Conservation (phyloP, 2,797 vertebrate species). For the Danionella dracula region DNA sequence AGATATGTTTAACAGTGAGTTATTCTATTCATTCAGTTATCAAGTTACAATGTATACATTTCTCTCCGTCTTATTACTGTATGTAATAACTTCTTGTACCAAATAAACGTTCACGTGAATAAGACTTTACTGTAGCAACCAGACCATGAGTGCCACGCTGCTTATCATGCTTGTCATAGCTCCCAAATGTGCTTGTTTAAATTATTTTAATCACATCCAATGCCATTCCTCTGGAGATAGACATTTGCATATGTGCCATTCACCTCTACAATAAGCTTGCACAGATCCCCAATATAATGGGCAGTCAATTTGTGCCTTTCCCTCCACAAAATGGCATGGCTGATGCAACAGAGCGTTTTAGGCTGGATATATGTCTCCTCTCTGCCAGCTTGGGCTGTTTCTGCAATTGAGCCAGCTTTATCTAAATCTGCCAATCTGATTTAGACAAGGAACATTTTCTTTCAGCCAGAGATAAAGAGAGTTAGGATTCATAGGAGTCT, state of each 20-base stretch:
- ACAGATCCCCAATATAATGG: slow-evolving; percentile 30
- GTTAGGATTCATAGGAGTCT: slow-evolving; percentile 1
- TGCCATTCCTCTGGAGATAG: slow-evolving; percentile 24
- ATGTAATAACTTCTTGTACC: slow-evolving; percentile 1
- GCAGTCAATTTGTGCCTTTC: slow-evolving; percentile 27
- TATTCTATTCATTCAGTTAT: too few relatives aligned
- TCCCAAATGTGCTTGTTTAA: slow-evolving; percentile 28
- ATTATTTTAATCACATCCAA: slow-evolving; percentile 39
- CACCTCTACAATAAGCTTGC: slow-evolving; percentile 19
- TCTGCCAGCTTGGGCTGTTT: neutral
- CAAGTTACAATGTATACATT: slow-evolving; percentile 21
- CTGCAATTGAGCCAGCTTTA: slow-evolving; percentile 11
- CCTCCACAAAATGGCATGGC: slow-evolving; percentile 3
- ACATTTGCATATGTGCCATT: slow-evolving; percentile 29
- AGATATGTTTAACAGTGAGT: too few relatives aligned
- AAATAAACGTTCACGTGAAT: neutral
- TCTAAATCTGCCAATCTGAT: slow-evolving; percentile 24
- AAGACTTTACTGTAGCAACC: slow-evolving; percentile 14
- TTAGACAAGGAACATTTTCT: slow-evolving; percentile 13
- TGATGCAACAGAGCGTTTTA: slow-evolving; percentile 33
- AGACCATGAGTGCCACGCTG: neutral
- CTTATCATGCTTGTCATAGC: neutral
- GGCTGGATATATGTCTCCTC: slow-evolving; percentile 25
- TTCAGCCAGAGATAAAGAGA: slow-evolving; percentile 15
- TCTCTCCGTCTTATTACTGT: too few relatives aligned